A percentile compares a stretch with the other conserved stretches of the same genome.
Evolutionary conservation across 2,888 invertebrate genomes (phyloP).

Genomic region (Drosophila helvetica): DNA sequence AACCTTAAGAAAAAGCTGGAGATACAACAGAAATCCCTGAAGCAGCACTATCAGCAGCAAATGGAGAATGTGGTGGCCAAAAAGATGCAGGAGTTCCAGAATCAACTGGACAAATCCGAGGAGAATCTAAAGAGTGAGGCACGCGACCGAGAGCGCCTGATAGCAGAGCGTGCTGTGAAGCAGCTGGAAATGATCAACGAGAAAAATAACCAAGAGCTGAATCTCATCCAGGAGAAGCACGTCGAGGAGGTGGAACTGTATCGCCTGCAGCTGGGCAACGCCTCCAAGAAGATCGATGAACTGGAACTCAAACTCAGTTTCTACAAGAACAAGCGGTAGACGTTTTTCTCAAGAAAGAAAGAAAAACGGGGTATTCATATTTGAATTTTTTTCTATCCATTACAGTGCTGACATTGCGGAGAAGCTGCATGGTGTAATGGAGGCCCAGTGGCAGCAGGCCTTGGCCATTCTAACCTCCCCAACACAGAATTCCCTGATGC

Average conservation of each 20-base stretch:
- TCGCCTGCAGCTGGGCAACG: conserved; percentile 89
- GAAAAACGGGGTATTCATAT: background rate
- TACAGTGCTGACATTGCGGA: conserved; percentile 88
- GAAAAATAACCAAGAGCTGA: conserved; percentile 90
- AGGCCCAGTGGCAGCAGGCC: conserved; percentile 92
- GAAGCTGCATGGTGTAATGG: conserved; percentile 91
- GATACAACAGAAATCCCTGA: conserved; percentile 88
- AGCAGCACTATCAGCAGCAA: conserved; percentile 91
- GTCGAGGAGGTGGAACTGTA: conserved; percentile 90
- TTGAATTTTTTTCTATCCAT: background rate
- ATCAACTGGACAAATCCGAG: conserved; percentile 89
- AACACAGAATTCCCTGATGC: conserved; percentile 61
- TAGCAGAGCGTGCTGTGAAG: conserved; percentile 89
- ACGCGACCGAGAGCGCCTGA: conserved; percentile 87
- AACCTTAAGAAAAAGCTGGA: conserved; percentile 86
- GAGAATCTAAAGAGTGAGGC: conserved; percentile 87
- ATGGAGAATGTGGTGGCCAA: conserved; percentile 90
- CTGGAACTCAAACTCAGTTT: conserved; percentile 86
- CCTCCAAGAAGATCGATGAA: conserved; percentile 87
- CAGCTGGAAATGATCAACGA: conserved; percentile 90
- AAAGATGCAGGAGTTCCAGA: conserved; percentile 91
- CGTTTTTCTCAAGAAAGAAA: background rate
- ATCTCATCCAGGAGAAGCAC: conserved; percentile 91
- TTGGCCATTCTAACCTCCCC: conserved; percentile 87
- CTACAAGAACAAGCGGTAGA: conserved; percentile 81